Evolutionary conservation across 1,140 invertebrate species (phyloP).

Genomic region (Pseudomyrmex gracilis): DNA sequence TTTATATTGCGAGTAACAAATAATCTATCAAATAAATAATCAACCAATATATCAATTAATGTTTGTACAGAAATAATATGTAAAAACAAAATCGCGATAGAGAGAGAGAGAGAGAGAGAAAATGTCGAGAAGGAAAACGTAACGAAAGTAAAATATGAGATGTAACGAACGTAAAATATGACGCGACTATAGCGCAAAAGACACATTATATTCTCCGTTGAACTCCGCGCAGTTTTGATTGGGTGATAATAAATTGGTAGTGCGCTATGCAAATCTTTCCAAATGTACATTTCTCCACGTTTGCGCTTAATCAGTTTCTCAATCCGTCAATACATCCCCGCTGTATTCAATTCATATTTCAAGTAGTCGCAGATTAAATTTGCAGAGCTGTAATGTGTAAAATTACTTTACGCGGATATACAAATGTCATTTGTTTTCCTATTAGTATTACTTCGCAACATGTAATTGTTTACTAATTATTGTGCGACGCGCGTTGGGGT

Average conservation of each 20-base stretch:
- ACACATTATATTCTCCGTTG: conserved; percentile 39
- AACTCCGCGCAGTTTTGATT: not conserved
- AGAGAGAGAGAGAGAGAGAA: not conserved
- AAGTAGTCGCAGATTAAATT: conserved; percentile 13
- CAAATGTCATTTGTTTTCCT: conserved; percentile 19
- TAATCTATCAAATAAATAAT: not conserved
- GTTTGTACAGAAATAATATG: not conserved
- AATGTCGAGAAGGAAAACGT: not conserved
- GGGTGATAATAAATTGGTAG: conserved; percentile 44
- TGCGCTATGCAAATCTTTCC: not conserved
- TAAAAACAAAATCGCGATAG: not conserved
- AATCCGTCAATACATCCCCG: not conserved
- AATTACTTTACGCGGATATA: not conserved
- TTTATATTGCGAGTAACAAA: no score
- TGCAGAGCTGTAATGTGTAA: not conserved
- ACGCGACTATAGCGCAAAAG: not conserved
- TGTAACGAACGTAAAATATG: conserved; percentile 23
- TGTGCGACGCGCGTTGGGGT: not conserved
- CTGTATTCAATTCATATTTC: no score
- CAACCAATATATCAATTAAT: not conserved
- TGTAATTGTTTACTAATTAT: conserved; percentile 9
- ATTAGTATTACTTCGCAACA: not conserved
- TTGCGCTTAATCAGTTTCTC: conserved; percentile 15
- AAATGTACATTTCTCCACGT: not conserved
- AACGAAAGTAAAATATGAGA: not conserved